phyloP scores from a whole-genome alignment of 35 echinoderm and acorn worm genomes.

The Heliocidaris tuberculata region DNA sequence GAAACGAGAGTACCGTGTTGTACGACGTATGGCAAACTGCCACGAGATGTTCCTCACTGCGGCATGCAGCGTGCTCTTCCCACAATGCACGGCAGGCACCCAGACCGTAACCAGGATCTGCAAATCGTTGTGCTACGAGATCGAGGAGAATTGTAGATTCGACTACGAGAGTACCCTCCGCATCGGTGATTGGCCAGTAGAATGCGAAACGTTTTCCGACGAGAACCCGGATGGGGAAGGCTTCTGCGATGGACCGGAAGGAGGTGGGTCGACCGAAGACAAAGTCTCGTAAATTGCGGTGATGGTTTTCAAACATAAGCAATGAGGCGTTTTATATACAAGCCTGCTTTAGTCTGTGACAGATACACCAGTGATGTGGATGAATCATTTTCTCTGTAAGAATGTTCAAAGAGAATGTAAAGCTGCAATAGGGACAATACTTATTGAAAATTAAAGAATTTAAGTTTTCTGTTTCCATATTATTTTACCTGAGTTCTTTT shows the following conservation, averaged over 20 bases:
- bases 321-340: neutral
- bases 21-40: slow-evolving; percentile 3
- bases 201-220: neutral
- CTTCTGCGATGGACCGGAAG: neutral
- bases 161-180: neutral
- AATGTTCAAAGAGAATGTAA: too few species aligned
- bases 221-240: neutral
- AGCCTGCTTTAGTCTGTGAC: neutral
- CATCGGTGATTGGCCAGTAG: neutral
- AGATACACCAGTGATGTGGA: too few species aligned
- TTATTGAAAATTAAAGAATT: too few species aligned
- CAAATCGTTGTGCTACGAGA: neutral
- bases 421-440: too few species aligned
- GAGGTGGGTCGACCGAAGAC: neutral
- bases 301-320: too few species aligned
- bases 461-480: too few species aligned
- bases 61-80: slow-evolving; percentile 29
- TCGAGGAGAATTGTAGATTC: neutral
- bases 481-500: neutral
- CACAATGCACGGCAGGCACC: neutral
- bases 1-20: neutral
- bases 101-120: slow-evolving; percentile 7
- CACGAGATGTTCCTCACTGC: neutral
- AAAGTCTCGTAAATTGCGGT: too few species aligned
- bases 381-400: too few species aligned